These are phyloP conservation scores for Oopsacas minuta DNA, from an alignment of 37 sponge, comb jelly and placozoan genomes.

Conservation along the genomic window DNA sequence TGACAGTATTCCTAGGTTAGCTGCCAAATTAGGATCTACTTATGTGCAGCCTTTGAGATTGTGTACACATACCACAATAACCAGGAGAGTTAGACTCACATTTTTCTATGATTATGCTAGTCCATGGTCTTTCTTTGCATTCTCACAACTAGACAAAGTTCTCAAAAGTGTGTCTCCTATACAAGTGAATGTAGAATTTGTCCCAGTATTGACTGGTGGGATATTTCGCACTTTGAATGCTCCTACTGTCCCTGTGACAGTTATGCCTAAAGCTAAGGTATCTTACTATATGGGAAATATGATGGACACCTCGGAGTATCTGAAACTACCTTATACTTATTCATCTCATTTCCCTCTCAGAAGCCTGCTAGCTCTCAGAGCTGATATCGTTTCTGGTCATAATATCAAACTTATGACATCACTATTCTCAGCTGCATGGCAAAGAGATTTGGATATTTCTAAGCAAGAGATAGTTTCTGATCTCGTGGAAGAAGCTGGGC, in stretches of 20 bases:
- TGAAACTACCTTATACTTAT: conserved; percentile 25
- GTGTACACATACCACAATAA: not conserved
- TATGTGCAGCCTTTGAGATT: conserved; percentile 46
- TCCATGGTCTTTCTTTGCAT: conserved; percentile 61
- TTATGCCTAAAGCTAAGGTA: conserved; percentile 43
- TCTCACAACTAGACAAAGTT: conserved; percentile 26
- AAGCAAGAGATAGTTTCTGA: conserved; percentile 31
- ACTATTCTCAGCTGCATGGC: conserved; percentile 57
- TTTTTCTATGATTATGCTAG: conserved; percentile 81
- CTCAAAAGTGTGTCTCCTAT: conserved; percentile 28
- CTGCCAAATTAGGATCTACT: conserved; percentile 35
- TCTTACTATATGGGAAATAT: conserved; percentile 37
- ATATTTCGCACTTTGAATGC: conserved; percentile 66
- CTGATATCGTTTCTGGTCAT: conserved; percentile 41
- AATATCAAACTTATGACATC: not conserved
- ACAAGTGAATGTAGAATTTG: conserved; percentile 46
- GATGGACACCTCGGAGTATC: conserved; percentile 40
- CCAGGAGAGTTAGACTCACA: conserved; percentile 28
- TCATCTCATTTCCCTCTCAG: conserved; percentile 58
- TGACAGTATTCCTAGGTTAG: conserved; percentile 63
- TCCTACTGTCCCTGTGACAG: conserved; percentile 43
- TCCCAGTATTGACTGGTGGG: conserved; percentile 71
- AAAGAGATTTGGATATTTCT: conserved; percentile 47
- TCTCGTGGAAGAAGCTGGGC: conserved; percentile 37
- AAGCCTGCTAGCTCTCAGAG: conserved; percentile 58